Conservation (phyloP, 2,888 invertebrate species). For the Cataglyphis cursor region DNA sequence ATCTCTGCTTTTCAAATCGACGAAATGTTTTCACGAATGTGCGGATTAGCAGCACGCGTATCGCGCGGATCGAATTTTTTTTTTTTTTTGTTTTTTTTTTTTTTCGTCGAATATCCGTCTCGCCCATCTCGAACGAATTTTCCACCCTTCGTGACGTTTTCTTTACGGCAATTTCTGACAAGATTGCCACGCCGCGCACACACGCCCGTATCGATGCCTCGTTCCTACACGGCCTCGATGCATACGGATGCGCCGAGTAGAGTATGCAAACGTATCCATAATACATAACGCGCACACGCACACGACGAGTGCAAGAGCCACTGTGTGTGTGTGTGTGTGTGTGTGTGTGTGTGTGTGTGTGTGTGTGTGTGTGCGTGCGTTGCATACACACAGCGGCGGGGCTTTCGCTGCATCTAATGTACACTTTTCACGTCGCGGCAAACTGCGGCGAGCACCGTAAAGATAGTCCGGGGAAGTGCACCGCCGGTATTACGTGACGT, state of each 20-base stretch:
- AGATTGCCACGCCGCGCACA: slow-evolving; percentile 66
- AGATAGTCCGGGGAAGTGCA: slow-evolving; percentile 73
- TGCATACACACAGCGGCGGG: slow-evolving; percentile 28
- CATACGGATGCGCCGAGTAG: slow-evolving; percentile 54
- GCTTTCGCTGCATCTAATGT: slow-evolving; percentile 73
- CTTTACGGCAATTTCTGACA: slow-evolving; percentile 74
- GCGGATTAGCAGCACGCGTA: slow-evolving; percentile 7
- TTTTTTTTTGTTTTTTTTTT: no score
- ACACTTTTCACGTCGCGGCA: slow-evolving; percentile 78
- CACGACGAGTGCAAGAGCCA: background rate
- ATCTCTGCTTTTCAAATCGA: background rate
- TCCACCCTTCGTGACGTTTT: slow-evolving; percentile 61
- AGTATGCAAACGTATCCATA: slow-evolving; percentile 68
- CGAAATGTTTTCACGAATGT: background rate
- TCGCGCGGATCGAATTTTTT: slow-evolving; percentile 71
- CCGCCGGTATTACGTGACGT: slow-evolving; percentile 74
- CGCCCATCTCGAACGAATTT: slow-evolving; percentile 59
- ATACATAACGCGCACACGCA: slow-evolving; percentile 56
- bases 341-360: slow-evolving; percentile 3
- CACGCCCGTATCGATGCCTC: slow-evolving; percentile 30
- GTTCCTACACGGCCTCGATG: slow-evolving; percentile 59
- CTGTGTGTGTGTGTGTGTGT: background rate
- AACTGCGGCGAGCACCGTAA: slow-evolving; percentile 75
- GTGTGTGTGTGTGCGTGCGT: slow-evolving; percentile 21
- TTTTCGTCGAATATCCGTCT: slow-evolving; percentile 61